Conservation (phyloP, 2,797 vertebrate genomes). For the Arrhamphus sclerolepis region DNA sequence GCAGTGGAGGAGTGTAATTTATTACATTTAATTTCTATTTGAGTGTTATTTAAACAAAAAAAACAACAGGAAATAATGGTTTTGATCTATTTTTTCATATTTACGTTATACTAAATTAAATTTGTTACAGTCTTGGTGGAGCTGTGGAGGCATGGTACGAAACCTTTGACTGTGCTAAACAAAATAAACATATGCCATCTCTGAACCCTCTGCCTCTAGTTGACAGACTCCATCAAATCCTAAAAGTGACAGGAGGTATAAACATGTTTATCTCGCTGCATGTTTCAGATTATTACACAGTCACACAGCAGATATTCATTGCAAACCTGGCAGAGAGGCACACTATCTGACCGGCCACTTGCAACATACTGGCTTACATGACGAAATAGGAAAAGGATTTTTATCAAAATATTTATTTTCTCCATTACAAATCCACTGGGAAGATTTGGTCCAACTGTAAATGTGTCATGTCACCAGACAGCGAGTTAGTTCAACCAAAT, state of each 20-base stretch:
- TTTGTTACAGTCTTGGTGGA: no score
- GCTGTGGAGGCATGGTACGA: neutral
- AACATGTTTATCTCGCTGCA: constrained; percentile 47
- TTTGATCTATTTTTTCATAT: no score
- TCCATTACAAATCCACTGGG: neutral
- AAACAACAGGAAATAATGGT: no score
- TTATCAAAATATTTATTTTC: neutral
- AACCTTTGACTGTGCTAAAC: neutral
- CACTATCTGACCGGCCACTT: constrained; percentile 26
- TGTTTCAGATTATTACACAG: constrained; percentile 16
- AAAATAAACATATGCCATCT: constrained; percentile 12
- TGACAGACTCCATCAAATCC: constrained; percentile 12
- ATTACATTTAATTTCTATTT: no score
- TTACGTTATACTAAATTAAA: no score
- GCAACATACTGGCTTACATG: constrained; percentile 16
- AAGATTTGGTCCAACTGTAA: neutral
- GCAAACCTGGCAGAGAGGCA: constrained; percentile 3
- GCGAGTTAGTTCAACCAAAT: neutral
- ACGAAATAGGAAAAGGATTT: constrained; percentile 12
- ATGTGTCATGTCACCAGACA: neutral
- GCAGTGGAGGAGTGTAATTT: no score
- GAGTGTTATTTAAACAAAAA: no score
- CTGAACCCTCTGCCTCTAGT: constrained; percentile 1
- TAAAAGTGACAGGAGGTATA: neutral
- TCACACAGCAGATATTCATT: constrained; percentile 25